phyloP scores from a whole-genome alignment of 2,797 vertebrate genomes.

The Lepilemur septentrionalis region DNA sequence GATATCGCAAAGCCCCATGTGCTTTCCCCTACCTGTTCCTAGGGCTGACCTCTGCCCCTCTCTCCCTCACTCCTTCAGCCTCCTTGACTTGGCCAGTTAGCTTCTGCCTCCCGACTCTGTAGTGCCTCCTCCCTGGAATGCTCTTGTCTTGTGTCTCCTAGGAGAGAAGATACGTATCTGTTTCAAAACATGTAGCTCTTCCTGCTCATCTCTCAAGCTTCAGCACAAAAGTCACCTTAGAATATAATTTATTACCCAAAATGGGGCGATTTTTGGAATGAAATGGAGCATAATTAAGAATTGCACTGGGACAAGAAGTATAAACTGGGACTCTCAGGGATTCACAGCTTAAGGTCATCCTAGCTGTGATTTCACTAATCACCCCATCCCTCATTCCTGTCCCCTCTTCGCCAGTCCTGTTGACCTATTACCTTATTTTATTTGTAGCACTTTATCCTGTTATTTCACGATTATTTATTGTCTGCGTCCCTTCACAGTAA shows the following conservation, averaged over 20 bases:
- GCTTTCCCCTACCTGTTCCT: not conserved
- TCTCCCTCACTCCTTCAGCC: not conserved
- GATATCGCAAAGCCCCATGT: not conserved
- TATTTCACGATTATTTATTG: not conserved
- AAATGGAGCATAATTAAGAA: constrained; percentile 21
- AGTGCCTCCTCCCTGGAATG: not conserved
- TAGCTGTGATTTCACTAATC: not conserved
- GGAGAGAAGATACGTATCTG: not conserved
- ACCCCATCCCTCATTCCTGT: not conserved
- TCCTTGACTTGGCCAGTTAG: not conserved
- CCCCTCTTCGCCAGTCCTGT: not conserved
- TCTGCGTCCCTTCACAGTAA: not conserved
- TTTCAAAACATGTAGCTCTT: not conserved
- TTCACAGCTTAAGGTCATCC: not conserved
- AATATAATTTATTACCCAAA: not conserved
- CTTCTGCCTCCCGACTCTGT: not conserved
- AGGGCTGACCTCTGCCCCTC: not conserved
- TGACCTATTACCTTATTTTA: not conserved
- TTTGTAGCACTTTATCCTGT: not conserved
- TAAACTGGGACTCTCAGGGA: constrained; percentile 14
- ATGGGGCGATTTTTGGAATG: not conserved
- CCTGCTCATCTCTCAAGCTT: not conserved
- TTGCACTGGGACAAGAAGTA: not conserved
- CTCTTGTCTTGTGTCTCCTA: not conserved
- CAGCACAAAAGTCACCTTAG: not conserved